Conservation (phyloP, 23 tunicate species). For the Diplosoma virens region DNA sequence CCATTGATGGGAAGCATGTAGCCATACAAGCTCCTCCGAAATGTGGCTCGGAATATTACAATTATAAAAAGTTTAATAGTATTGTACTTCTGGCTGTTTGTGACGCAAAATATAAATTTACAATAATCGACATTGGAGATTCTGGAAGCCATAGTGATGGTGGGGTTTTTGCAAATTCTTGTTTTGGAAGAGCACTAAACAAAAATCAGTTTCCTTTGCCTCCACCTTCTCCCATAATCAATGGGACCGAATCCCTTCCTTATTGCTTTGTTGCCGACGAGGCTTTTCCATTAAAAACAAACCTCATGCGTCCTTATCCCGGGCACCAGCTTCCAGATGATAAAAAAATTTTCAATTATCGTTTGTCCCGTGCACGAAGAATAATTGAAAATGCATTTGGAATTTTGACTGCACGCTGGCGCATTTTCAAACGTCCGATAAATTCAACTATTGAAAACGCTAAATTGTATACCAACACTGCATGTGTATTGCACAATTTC, state of each 20-base stretch:
- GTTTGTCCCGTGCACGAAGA: slow-evolving; percentile 10
- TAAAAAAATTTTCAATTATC: slow-evolving; percentile 18
- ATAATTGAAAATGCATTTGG: slow-evolving; percentile 15
- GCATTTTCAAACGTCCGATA: neutral
- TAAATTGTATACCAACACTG: neutral
- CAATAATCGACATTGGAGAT: slow-evolving; percentile 6
- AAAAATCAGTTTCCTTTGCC: neutral
- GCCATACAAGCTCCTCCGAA: slow-evolving; percentile 26
- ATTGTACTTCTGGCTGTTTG: slow-evolving; percentile 33
- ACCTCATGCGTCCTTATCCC: slow-evolving; percentile 36
- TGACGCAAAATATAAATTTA: slow-evolving; percentile 20
- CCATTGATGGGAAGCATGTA: slow-evolving; percentile 38
- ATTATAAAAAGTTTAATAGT: slow-evolving; percentile 19
- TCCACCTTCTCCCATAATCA: neutral
- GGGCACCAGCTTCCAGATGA: slow-evolving; percentile 1
- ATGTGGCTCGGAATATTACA: slow-evolving; percentile 21
- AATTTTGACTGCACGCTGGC: neutral
- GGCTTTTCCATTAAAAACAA: neutral
- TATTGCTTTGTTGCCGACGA: slow-evolving; percentile 6
- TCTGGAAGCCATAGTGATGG: slow-evolving; percentile 21
- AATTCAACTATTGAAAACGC: neutral
- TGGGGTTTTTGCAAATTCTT: slow-evolving; percentile 3
- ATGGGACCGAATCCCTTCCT: neutral
- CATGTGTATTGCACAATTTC: neutral
- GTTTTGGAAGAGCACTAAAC: neutral